phyloP scores from a whole-genome alignment of 2,888 invertebrate genomes.

The Cephus pygmeus region DNA sequence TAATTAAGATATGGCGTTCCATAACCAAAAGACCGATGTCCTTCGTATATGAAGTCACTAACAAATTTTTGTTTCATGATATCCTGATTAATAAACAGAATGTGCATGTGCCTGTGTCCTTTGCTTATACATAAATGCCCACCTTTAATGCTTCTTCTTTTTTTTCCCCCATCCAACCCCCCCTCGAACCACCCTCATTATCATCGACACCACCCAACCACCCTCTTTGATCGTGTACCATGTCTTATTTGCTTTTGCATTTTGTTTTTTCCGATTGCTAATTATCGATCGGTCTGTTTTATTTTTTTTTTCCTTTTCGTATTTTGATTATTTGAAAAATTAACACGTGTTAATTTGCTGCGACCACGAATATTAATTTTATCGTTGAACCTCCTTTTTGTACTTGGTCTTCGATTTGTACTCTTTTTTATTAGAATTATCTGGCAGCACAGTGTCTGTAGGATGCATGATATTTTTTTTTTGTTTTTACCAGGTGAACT shows the following conservation, averaged over 20 bases:
- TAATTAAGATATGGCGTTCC: slow-evolving; percentile 38
- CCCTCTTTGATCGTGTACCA: slow-evolving; percentile 6
- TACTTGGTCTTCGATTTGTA: slow-evolving; percentile 5
- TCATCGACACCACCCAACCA: not conserved
- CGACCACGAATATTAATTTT: slow-evolving; percentile 41
- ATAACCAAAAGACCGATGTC: slow-evolving; percentile 34
- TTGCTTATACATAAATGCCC: slow-evolving; percentile 33
- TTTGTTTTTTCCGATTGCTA: slow-evolving; percentile 45
- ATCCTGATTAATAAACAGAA: slow-evolving; percentile 66
- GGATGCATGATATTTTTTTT: slow-evolving; percentile 16
- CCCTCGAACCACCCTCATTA: not conserved
- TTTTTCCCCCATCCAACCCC: not conserved
- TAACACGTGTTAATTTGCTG: slow-evolving; percentile 61
- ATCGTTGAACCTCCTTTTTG: not conserved
- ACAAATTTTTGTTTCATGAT: slow-evolving; percentile 62
- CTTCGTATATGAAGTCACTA: slow-evolving; percentile 30
- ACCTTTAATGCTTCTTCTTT: slow-evolving; percentile 18
- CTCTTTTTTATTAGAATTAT: not conserved
- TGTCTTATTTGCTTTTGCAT: slow-evolving; percentile 50
- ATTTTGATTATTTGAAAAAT: slow-evolving; percentile 25
- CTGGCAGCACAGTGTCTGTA: slow-evolving; percentile 15
- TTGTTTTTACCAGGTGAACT: slow-evolving; percentile 2
- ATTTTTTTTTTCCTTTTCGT: slow-evolving; percentile 19
- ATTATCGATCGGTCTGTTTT: slow-evolving; percentile 9
- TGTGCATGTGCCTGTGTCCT: slow-evolving; percentile 66